phyloP scores from a whole-genome alignment of 2,113 vertebrate genomes.

The Mola mola region DNA sequence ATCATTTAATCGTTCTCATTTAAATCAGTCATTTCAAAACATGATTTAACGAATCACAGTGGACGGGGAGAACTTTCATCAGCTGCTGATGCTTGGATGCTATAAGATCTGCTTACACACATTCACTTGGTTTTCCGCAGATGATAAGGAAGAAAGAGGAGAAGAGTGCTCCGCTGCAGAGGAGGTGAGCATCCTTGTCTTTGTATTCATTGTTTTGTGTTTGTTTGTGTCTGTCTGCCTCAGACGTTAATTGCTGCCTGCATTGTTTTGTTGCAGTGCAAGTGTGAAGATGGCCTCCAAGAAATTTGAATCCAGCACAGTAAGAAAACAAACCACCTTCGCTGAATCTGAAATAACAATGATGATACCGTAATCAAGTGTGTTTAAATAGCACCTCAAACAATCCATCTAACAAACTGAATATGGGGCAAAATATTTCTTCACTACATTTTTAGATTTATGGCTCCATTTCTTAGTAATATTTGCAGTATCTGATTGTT shows the following conservation, averaged over 20 bases:
- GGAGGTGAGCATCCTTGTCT: conserved; percentile 64
- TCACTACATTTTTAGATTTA: no score
- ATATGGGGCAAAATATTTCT: no score
- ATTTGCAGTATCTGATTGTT: no score
- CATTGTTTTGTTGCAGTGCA: conserved; percentile 60
- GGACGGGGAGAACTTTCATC: no score
- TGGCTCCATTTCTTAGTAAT: no score
- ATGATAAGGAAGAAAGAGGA: conserved; percentile 79
- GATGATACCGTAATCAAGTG: background rate
- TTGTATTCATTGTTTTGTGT: no score
- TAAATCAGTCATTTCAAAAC: no score
- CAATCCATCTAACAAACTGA: no score
- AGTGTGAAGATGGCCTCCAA: conserved; percentile 75
- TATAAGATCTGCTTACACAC: background rate
- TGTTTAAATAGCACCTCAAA: no score
- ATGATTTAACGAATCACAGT: no score
- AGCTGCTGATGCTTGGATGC: background rate
- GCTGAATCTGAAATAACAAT: background rate
- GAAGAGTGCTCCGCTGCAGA: conserved; percentile 67
- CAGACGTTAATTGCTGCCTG: background rate
- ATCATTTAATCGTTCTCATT: no score
- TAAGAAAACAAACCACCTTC: conserved; percentile 39
- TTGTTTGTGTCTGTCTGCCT: background rate
- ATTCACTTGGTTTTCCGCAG: conserved; percentile 45
- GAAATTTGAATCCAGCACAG: conserved; percentile 68